phyloP scores from a whole-genome alignment of 2,888 invertebrate genomes.

The Penaeus monodon region DNA sequence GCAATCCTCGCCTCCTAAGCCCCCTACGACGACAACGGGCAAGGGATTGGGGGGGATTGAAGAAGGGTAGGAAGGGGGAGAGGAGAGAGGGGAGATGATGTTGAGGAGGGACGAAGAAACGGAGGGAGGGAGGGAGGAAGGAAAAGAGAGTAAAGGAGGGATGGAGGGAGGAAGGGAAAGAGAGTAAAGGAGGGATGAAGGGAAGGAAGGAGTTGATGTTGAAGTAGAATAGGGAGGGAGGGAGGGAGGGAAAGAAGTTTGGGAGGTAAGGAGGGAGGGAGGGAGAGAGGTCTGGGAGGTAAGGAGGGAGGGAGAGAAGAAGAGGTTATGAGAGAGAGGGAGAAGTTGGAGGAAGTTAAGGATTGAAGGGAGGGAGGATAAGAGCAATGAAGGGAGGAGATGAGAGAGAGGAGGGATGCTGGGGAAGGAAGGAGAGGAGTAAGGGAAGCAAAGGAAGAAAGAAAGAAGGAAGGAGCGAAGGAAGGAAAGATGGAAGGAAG shows the following conservation, averaged over 20 bases:
- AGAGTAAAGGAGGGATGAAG: background rate
- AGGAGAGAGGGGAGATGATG: too few species aligned
- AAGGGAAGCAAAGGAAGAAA: background rate
- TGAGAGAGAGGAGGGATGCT: background rate
- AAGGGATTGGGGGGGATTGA: background rate
- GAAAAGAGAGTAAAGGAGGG: background rate
- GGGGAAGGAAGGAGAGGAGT: background rate
- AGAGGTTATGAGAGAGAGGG: background rate
- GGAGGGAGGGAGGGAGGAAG: background rate
- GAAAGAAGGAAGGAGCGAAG: background rate
- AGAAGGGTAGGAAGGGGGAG: background rate
- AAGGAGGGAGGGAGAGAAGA: background rate
- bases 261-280: background rate
- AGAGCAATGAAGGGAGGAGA: background rate
- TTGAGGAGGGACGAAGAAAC: background rate
- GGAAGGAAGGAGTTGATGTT: background rate
- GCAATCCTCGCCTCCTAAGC: too few species aligned
- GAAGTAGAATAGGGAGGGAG: background rate
- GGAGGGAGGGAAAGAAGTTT: background rate
- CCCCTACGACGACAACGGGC: background rate
- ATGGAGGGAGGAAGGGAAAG: background rate
- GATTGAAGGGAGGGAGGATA: background rate
- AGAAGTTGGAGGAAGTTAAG: too few species aligned
- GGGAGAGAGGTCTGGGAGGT: background rate
- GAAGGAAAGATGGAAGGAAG: background rate